phyloP scores from a whole-genome alignment of 2,113 vertebrate genomes.

The Thalassoma bifasciatum region DNA sequence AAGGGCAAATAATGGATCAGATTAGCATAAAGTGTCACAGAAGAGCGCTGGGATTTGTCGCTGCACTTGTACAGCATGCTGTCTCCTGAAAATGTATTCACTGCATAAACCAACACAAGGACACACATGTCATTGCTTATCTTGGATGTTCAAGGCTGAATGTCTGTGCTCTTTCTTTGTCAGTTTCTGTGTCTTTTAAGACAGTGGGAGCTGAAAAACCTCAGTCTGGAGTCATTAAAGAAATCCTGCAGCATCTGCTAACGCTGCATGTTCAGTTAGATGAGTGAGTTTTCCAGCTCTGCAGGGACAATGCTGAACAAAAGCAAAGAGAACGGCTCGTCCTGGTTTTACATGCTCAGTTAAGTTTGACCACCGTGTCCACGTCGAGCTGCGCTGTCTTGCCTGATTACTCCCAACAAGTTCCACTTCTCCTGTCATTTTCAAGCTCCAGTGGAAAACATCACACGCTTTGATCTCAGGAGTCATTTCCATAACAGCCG shows the following conservation, averaged over 20 bases:
- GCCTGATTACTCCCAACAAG: conserved; percentile 69
- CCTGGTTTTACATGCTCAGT: conserved; percentile 56
- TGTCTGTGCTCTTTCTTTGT: background rate
- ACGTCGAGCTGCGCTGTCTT: conserved; percentile 29
- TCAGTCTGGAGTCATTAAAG: conserved; percentile 18
- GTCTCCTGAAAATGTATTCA: conserved; percentile 22
- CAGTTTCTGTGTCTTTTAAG: too few relatives aligned
- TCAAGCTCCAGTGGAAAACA: conserved; percentile 38
- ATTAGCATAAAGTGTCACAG: conserved; percentile 57
- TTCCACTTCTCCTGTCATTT: conserved; percentile 52
- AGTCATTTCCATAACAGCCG: conserved; percentile 35
- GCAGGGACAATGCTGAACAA: conserved; percentile 32
- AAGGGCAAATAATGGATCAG: conserved; percentile 54
- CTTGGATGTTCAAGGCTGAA: conserved; percentile 10
- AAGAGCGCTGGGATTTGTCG: conserved; percentile 22
- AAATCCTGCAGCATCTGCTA: conserved; percentile 39
- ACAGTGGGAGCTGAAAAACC: background rate
- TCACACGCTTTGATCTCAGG: conserved; percentile 46
- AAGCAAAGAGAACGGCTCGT: conserved; percentile 5
- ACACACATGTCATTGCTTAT: background rate
- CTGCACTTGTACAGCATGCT: background rate
- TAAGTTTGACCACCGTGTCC: conserved; percentile 59
- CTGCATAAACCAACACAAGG: background rate
- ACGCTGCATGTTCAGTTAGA: conserved; percentile 35
- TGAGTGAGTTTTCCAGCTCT: conserved; percentile 25